A percentile compares a stretch with the other conserved stretches of the same genome.
phyloP scores from a whole-genome alignment of 2,797 vertebrate species.

The Gambusia yucatana region DNA sequence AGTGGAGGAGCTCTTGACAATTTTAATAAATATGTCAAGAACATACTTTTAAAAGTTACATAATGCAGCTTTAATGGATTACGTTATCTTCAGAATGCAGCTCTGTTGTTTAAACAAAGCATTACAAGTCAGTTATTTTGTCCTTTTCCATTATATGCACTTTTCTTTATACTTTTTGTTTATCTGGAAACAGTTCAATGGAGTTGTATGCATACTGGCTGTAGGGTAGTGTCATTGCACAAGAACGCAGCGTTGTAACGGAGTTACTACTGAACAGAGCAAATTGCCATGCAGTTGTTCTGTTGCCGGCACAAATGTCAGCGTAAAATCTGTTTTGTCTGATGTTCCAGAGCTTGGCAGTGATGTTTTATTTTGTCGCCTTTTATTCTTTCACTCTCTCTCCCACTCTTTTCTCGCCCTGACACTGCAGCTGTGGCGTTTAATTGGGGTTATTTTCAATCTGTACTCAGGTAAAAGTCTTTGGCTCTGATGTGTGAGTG shows the following conservation, averaged over 20 bases:
- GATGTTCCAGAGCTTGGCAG: conserved; percentile 23
- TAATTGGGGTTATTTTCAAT: conserved; percentile 72
- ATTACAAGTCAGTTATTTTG: background rate
- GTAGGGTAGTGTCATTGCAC: background rate
- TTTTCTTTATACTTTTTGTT: conserved; percentile 27
- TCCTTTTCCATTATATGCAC: conserved; percentile 1
- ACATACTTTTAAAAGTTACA: no score
- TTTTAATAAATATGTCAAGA: background rate
- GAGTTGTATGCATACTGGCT: conserved; percentile 35
- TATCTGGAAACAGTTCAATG: conserved; percentile 10
- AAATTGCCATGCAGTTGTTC: conserved; percentile 8
- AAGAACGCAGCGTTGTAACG: background rate
- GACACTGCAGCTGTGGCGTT: conserved; percentile 62
- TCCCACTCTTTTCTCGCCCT: conserved; percentile 33
- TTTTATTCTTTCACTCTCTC: conserved; percentile 12
- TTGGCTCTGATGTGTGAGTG: conserved; percentile 21
- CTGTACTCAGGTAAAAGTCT: conserved; percentile 52
- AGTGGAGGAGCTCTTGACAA: background rate
- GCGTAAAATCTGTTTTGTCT: conserved; percentile 25
- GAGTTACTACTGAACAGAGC: conserved; percentile 17
- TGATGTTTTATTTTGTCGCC: conserved; percentile 30
- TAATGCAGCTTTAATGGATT: no score
- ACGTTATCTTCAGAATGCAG: no score
- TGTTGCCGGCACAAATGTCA: conserved; percentile 14
- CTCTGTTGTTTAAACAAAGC: background rate